These are phyloP conservation scores for Zelleria hepariella DNA, from an alignment of 2,888 invertebrate genomes.

Conservation along the genomic window DNA sequence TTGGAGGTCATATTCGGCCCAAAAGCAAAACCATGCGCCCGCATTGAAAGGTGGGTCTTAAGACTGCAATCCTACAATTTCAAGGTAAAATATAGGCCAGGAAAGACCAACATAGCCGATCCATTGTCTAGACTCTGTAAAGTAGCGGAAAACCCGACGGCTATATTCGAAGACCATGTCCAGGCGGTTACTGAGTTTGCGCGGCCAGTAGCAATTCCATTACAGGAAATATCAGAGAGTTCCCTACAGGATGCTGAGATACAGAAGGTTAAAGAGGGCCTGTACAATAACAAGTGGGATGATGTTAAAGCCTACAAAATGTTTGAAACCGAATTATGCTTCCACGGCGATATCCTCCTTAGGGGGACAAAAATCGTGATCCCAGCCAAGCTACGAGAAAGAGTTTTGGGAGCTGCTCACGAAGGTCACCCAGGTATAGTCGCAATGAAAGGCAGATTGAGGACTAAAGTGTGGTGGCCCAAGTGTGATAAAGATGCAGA, in stretches of 20 bases:
- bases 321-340: constrained; percentile 23
- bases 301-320: constrained; percentile 8
- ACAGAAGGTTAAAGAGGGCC: not conserved
- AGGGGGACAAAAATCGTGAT: constrained; percentile 18
- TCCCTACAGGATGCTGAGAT: not conserved
- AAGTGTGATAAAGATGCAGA: constrained; percentile 1
- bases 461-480: constrained; percentile 7
- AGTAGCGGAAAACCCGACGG: not conserved
- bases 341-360: constrained; percentile 18
- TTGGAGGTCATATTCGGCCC: constrained; percentile 28
- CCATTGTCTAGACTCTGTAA: constrained; percentile 17
- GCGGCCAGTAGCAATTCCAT: not conserved
- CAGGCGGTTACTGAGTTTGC: not conserved
- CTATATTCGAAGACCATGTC: not conserved
- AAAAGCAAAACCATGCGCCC: constrained; percentile 25
- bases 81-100: constrained; percentile 21
- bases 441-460: constrained; percentile 7
- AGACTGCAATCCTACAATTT: constrained; percentile 23
- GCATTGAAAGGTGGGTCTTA: constrained; percentile 30
- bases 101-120: no score
- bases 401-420: constrained; percentile 20
- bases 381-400: constrained; percentile 6
- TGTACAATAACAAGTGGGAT: constrained; percentile 7
- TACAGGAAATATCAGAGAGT: not conserved
- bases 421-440: constrained; percentile 34